Evolutionary conservation across 2,113 vertebrate species (phyloP).

Genomic region (Lutjanus erythropterus): DNA sequence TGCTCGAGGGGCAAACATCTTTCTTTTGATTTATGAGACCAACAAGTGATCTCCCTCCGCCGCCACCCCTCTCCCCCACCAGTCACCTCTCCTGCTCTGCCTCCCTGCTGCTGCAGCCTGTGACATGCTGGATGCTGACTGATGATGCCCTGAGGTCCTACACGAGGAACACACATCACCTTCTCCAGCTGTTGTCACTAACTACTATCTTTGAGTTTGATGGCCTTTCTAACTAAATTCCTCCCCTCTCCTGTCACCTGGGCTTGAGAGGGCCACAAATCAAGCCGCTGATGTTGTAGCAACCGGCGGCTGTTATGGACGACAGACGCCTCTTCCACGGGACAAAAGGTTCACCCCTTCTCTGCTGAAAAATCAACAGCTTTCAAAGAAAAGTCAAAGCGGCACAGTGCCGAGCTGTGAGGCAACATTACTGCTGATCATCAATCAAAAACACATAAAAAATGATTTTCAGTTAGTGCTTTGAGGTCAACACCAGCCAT

Average conservation of each 20-base stretch:
- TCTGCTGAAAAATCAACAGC: conserved; percentile 52
- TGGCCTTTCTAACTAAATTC: conserved; percentile 78
- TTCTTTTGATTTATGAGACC: conserved; percentile 67
- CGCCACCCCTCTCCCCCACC: background rate
- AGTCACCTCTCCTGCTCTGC: conserved; percentile 34
- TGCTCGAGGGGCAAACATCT: conserved; percentile 35
- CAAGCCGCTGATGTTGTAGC: conserved; percentile 73
- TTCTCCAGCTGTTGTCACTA: conserved; percentile 79
- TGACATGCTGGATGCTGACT: conserved; percentile 75
- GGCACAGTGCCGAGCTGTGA: conserved; percentile 14
- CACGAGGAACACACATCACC: conserved; percentile 64
- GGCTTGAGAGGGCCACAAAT: conserved; percentile 79
- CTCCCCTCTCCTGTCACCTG: conserved; percentile 78
- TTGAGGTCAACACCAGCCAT: conserved; percentile 11
- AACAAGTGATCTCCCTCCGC: conserved; percentile 50
- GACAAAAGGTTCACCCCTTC: conserved; percentile 66
- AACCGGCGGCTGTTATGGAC: conserved; percentile 72
- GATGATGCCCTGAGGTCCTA: conserved; percentile 74
- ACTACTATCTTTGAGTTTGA: conserved; percentile 79
- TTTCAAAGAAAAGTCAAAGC: conserved; percentile 54
- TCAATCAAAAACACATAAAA: conserved; percentile 53
- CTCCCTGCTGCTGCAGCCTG: conserved; percentile 47
- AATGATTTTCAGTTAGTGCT: conserved; percentile 32
- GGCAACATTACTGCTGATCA: conserved; percentile 30
- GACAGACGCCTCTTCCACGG: conserved; percentile 62